phyloP scores from a whole-genome alignment of 2,888 invertebrate species.

The Leucania comma region DNA sequence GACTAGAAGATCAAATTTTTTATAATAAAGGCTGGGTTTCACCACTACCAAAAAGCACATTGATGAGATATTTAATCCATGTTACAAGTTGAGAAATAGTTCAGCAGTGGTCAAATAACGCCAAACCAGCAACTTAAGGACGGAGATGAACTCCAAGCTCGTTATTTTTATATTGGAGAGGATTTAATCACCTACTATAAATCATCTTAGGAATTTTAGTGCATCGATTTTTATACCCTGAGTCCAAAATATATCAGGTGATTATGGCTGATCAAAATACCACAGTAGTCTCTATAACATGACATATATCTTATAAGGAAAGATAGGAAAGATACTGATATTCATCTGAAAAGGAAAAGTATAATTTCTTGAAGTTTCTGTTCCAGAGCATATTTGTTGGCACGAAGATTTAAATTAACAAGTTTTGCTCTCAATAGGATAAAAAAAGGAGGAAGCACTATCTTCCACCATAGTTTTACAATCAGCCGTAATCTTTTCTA shows the following conservation, averaged over 20 bases:
- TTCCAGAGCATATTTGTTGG: not conserved
- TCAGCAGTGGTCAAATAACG: slow-evolving; percentile 41
- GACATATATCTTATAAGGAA: not conserved
- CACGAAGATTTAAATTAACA: not conserved
- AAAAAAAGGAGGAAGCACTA: slow-evolving; percentile 51
- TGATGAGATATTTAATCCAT: slow-evolving; percentile 19
- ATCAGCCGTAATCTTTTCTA: slow-evolving; percentile 31
- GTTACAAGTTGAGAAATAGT: slow-evolving; percentile 2
- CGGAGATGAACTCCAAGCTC: slow-evolving; percentile 81
- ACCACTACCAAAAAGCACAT: slow-evolving; percentile 41
- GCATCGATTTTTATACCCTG: slow-evolving; percentile 66
- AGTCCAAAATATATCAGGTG: slow-evolving; percentile 61
- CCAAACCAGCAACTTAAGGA: slow-evolving; percentile 77
- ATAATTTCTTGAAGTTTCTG: not conserved
- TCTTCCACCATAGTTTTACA: slow-evolving; percentile 28
- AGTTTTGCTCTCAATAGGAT: not conserved
- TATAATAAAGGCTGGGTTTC: slow-evolving; percentile 37
- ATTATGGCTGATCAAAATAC: slow-evolving; percentile 35
- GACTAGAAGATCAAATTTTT: slow-evolving; percentile 81
- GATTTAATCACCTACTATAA: slow-evolving; percentile 31
- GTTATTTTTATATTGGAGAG: slow-evolving; percentile 60
- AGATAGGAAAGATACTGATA: not conserved
- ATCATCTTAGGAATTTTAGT: slow-evolving; percentile 51
- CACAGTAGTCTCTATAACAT: slow-evolving; percentile 7
- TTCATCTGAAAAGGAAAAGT: not conserved